These are phyloP conservation scores for Calliphora vicina DNA, from an alignment of 1,140 invertebrate species.

Conservation along the genomic window DNA sequence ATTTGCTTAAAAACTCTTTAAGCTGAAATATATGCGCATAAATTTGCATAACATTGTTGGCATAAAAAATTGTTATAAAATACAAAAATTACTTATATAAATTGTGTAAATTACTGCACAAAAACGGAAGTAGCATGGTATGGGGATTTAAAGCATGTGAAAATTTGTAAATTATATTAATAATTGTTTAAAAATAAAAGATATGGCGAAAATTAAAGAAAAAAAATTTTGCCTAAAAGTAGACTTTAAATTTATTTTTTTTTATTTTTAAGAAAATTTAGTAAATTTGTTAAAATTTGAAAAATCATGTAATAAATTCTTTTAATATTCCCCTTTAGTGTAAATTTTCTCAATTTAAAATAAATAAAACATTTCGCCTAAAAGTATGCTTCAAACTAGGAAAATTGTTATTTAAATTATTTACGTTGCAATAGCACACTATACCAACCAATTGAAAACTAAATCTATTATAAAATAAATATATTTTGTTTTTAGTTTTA, in stretches of 20 bases:
- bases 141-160: neutral
- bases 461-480: neutral
- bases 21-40: constrained; percentile 4
- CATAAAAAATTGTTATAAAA: neutral
- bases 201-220: neutral
- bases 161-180: neutral
- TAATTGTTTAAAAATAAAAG: neutral
- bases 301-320: neutral
- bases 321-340: neutral
- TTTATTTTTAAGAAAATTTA: neutral
- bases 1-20: neutral
- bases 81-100: neutral
- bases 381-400: neutral
- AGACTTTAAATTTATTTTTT: neutral
- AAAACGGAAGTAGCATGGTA: neutral
- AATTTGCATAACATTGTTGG: neutral
- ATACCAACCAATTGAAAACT: too few species aligned
- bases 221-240: neutral
- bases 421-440: too few species aligned
- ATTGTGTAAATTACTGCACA: neutral
- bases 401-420: neutral
- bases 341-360: neutral
- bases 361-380: neutral
- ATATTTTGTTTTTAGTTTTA: too few species aligned
- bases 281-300: neutral